Conservation (phyloP, 2,888 invertebrate genomes). For the Perdita meconis region DNA sequence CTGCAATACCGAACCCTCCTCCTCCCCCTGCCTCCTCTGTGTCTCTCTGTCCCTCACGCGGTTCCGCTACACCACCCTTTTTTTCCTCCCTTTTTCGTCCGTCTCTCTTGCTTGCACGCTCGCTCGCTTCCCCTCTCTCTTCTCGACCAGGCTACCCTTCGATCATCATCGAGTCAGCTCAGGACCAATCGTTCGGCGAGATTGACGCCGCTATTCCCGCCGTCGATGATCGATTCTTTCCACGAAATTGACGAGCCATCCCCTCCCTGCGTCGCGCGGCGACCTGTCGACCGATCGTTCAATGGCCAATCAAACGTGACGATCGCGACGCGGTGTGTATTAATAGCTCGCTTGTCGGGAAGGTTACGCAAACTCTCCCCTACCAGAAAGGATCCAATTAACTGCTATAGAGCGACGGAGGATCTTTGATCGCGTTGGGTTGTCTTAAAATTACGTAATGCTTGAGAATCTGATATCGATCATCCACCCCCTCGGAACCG, state of each 20-base stretch:
- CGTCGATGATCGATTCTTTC: slow-evolving; percentile 67
- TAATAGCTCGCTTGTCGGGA: slow-evolving; percentile 29
- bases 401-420: not conserved
- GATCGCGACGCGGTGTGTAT: slow-evolving; percentile 28
- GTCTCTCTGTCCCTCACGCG: slow-evolving; percentile 9
- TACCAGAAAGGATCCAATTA: slow-evolving; percentile 46
- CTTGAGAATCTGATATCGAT: slow-evolving; percentile 22
- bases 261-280: not conserved
- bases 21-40: slow-evolving; percentile 31
- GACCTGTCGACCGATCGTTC: slow-evolving; percentile 20
- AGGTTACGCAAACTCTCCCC: slow-evolving; percentile 47
- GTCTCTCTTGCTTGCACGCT: slow-evolving; percentile 21
- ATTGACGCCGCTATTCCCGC: slow-evolving; percentile 56
- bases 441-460: slow-evolving; percentile 42
- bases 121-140: slow-evolving; percentile 23
- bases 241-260: slow-evolving; percentile 61
- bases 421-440: not conserved
- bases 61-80: slow-evolving; percentile 16
- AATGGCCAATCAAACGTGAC: slow-evolving; percentile 17
- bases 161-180: slow-evolving; percentile 69
- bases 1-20: slow-evolving; percentile 75
- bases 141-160: slow-evolving; percentile 31
- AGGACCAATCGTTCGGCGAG: slow-evolving; percentile 61
- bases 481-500: not conserved
- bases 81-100: slow-evolving; percentile 28